Base-by-base conservation (phyloP, 1,140 invertebrate genomes). In the Sminthurides bifidus region DNA sequence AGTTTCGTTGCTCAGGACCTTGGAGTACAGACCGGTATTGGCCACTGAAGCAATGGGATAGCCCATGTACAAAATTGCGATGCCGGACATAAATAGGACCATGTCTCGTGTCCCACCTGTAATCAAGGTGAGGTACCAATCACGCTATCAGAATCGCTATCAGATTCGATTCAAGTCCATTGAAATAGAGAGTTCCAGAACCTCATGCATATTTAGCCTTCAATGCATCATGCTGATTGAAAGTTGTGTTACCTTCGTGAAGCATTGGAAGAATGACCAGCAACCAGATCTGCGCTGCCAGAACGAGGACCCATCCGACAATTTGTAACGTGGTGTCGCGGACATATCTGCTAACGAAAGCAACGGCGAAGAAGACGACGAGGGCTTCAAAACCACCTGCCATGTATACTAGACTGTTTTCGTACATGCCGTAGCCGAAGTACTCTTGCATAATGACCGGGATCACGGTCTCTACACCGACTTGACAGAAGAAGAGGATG, bases 381-480 rank as follows among this genome's bases (percentile, higher is more conserved):
- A 35, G 33, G 8, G 33, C 33, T 35, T 35, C 33, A n/a, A 35
- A 35, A 10, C 33, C 33, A 10, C 33, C 33, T 10, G n/a, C 33
- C 33, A 35, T 35, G 40, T 53, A 44, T 15, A 62, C 41, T 24
- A 59, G 44, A 52, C 53, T 61, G 53, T 61, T 61, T 46, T 64
- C 59, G 46, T 61, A 64, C 3, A 61, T 54, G 38, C 56, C 53
- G 35, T 57, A 61, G 30, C 33, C 26, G 30, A 56, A 61, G 24
- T 61, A 55, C 31, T 61, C 56, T 31, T 58, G 35, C 54, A 60
- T 60, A 8, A 64, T 35, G 6, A 60, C 56, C 6, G 62, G 59
- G n/a, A 61, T 58, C 10, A 64, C 48, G n/a, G 62, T 61, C 61
- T 61, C 59, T 15, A 61, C 40, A 14, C 55, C 59, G 30, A 61